Evolutionary conservation across 37 sponge, comb jelly and placozoan species (phyloP).

Genomic region (Hexactinellida sp.): DNA sequence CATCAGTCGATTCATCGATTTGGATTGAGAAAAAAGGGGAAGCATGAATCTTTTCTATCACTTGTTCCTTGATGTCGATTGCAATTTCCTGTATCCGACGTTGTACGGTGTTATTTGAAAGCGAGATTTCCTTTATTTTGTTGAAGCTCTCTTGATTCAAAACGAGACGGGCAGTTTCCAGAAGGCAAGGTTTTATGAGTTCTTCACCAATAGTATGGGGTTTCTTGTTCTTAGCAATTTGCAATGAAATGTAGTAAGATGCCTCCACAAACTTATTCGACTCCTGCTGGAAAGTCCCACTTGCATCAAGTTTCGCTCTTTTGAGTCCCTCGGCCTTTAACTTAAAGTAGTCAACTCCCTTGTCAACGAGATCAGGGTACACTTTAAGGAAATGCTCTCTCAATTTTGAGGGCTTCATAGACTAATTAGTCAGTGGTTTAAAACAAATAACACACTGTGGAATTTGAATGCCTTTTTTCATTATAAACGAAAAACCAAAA

Average conservation of each 20-base stretch:
- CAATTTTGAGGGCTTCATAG: slow-evolving; percentile 11
- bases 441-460: background rate
- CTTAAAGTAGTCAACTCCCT: slow-evolving; percentile 7
- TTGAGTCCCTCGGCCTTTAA: slow-evolving; percentile 13
- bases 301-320: slow-evolving; percentile 15
- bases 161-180: slow-evolving; percentile 15
- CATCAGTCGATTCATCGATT: slow-evolving; percentile 14
- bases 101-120: slow-evolving; percentile 16
- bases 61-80: slow-evolving; percentile 7
- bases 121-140: slow-evolving; percentile 14
- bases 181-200: slow-evolving; percentile 15
- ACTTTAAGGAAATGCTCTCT: background rate
- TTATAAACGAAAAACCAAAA: background rate
- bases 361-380: slow-evolving; percentile 6
- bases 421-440: slow-evolving; percentile 3
- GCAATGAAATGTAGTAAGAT: slow-evolving; percentile 17
- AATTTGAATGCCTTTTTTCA: background rate
- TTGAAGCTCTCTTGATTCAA: slow-evolving; percentile 1
- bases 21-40: slow-evolving; percentile 12
- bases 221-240: slow-evolving; percentile 10
- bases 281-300: slow-evolving; percentile 13
- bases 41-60: slow-evolving; percentile 4
- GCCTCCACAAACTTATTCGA: slow-evolving; percentile 15
- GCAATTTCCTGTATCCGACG: slow-evolving; percentile 15
- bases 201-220: slow-evolving; percentile 12